Evolutionary conservation across 2,797 vertebrate species (phyloP), one percentile per base, ranked within the genome.

Genomic region (Adrianichthys oophorus): DNA sequence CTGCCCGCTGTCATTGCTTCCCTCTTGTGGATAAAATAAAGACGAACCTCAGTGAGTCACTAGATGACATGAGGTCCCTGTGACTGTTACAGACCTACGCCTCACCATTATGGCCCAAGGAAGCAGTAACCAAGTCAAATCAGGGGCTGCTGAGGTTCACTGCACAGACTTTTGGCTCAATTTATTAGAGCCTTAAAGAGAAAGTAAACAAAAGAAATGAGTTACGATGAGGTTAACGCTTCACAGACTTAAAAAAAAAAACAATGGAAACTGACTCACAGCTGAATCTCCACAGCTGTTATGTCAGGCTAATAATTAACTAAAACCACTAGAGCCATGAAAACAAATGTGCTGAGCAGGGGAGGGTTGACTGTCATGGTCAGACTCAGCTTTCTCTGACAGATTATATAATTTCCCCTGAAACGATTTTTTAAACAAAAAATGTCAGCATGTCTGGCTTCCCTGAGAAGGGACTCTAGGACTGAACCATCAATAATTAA

Each of bases 1-100:
- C 12, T n/a, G n/a, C n/a, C n/a, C 52, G 54, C 59, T 29, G 54
- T 48, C 15, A 21, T 23, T 59, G 56, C 15, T 46, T 53, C 64
- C 51, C 45, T 64, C 62, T 65, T 15, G 48, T 47, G 62, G 62
- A 52, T 12, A 41, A 19, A 46, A 51, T 17, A n/a, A 48, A 42
- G n/a, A n/a, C n/a, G 8, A 41, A 7, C 18, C 15, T 24, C 21
- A 41, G 18, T 1, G 21, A 52, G 18, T 14, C 37, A 41, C 44
- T 21, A 16, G 13, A 54, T 15, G 41, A 5, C 42, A 24, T 3
- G 14, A 24, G 46, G 44, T 48, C 51, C 41, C 32, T 41, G 24
- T 6, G 10, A 13, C n/a, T 15, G 26, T 40, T 37, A 12, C 42
- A 13, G 4, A 13, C 48, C 50, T 23, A 16, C 14, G 19, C 23